Evolutionary conservation across 2,797 vertebrate genomes (phyloP).

Genomic region (Gephyroberyx darwinii): DNA sequence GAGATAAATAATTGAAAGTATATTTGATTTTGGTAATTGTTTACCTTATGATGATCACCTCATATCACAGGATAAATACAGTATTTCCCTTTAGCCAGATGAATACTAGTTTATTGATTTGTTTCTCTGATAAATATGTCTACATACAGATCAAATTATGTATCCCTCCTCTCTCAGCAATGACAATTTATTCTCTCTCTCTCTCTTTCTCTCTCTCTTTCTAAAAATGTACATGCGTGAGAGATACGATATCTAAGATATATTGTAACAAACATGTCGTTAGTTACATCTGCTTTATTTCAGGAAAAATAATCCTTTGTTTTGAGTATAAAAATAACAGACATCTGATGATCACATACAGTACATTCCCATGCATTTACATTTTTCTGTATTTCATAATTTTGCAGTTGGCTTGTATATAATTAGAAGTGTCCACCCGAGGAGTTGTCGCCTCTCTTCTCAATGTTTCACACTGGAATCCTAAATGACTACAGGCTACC

Average conservation of each 20-base stretch:
- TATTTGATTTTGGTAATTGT: too few species aligned
- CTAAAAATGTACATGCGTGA: not conserved
- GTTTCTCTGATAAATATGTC: too few species aligned
- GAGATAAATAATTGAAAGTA: too few species aligned
- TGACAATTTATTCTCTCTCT: too few species aligned
- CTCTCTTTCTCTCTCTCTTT: not conserved
- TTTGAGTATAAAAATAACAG: slow-evolving; percentile 84
- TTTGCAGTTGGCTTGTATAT: slow-evolving; percentile 54
- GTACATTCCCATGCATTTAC: slow-evolving; percentile 75
- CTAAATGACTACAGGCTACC: slow-evolving; percentile 5
- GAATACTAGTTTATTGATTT: too few species aligned
- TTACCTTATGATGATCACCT: too few species aligned
- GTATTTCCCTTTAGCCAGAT: too few species aligned
- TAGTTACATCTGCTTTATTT: slow-evolving; percentile 79
- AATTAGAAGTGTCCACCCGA: slow-evolving; percentile 30
- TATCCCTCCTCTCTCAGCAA: not conserved
- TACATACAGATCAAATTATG: too few species aligned
- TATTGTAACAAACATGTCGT: slow-evolving; percentile 22
- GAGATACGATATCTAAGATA: not conserved
- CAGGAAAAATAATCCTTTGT: slow-evolving; percentile 83
- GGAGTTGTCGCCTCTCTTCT: slow-evolving; percentile 18
- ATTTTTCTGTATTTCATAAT: slow-evolving; percentile 62
- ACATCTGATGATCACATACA: slow-evolving; percentile 76
- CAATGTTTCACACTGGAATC: slow-evolving; percentile 11
- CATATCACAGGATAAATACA: too few species aligned